Base-by-base conservation (phyloP, 2,888 invertebrate genomes). In the Acanthosoma haemorrhoidale region DNA sequence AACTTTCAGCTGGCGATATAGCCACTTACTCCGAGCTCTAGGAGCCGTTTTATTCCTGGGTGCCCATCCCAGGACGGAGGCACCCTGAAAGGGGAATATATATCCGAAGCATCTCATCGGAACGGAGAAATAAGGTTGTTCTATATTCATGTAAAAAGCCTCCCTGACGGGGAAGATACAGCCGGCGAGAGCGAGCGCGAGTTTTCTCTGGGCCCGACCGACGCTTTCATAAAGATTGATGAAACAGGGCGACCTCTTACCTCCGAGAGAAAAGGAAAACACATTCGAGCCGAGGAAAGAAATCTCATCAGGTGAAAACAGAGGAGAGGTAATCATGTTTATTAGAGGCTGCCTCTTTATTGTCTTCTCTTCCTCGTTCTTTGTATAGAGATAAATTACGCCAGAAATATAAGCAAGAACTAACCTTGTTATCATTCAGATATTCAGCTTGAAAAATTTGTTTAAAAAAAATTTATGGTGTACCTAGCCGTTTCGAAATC, bases 131-230 rank as follows among this genome's bases (percentile, higher is more conserved):
- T 4, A 51, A n/a, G 51, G 25, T 25, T 29, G 25, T 51, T 51
- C 51, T 51, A 51, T 51, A 51, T 51, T 51, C 51, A 51, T 51
- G 51, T 51, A 51, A 51, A 51, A 51, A 29, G 51, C n/a, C n/a
- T n/a, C n/a, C n/a, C n/a, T n/a, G n/a, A n/a, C 13, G 5, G 51
- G 21, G 43, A 25, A 25, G 32, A n/a, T n/a, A n/a, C n/a, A 32
- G 9, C 6, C 13, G 43, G 9, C 13, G 43, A 43, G 51, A 51
- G 29, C 51, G 6, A 51, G 29, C 51, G 6, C 25, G 21, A 25
- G 51, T 51, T 51, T 25, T 21, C n/a, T 13, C 25, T 6, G n/a
- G 13, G 25, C 29, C 51, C 5, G 25, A 25, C 25, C 51, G 18
- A n/a, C 25, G 51, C 25, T 51, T 51, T 51, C 51, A 51, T 51